Evolutionary conservation across 2,797 vertebrate genomes (phyloP), one percentile per base, ranked within the genome.

Genomic region (Morus bassanus): DNA sequence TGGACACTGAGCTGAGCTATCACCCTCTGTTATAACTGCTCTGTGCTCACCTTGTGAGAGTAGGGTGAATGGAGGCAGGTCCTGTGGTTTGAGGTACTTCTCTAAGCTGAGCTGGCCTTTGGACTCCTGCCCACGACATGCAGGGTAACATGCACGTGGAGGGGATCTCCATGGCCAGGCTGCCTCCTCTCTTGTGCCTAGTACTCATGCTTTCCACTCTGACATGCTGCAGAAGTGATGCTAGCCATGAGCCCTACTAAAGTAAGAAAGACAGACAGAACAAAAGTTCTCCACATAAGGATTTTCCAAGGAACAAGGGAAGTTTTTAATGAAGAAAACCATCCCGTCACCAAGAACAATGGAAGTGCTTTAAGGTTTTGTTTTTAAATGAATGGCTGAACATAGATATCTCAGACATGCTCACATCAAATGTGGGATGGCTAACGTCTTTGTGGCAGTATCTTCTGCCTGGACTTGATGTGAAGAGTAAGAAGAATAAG

Each of bases 71-170:
- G 21, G 27, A 46, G 46, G 27, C 5, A 69, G n/a, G 18, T 46
- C 6, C 27, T 68, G 46, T 65, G n/a, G 30, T 76, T 61, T 79
- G 33, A 91, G 61, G 45, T 17, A 10, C 6, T 81, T 70, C 50
- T 61, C 14, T 13, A 39, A 59, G 33, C 33, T 76, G n/a, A 65
- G 18, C 6, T 37, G 46, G 23, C 25, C 28, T 91, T 84, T 82
- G 50, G 5, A 21, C 3, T 57, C 51, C 53, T 59, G 43, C n/a
- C 31, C 27, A 19, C 3, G 18, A 7, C 16, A 7, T 0, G 0
- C 3, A 12, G 41, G 10, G 27, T 12, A 28, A 33, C 0, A 7
- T 13, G 25, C 0, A 16, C 2, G 7, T 56, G 28, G 37, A 45
- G 24, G 37, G 46, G 30, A 35, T 39, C 12, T 74, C 21, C 25